Percentiles rank a stretch among this genome's conserved stretches.
phyloP scores from a whole-genome alignment of 2,888 invertebrate species.

The Homarus gammarus region DNA sequence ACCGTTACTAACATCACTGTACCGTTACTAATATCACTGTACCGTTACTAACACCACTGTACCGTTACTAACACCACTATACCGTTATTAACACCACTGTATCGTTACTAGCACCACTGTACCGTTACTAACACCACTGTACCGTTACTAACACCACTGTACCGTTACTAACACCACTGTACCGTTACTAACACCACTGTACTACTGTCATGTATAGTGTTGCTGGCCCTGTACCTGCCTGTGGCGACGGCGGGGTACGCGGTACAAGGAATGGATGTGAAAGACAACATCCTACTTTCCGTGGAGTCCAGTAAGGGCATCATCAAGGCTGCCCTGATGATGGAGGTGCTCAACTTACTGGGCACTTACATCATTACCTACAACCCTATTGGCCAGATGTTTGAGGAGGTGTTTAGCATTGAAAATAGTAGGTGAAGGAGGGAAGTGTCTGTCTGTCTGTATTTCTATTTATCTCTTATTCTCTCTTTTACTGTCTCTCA shows the following conservation, averaged over 20 bases:
- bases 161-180: too few species aligned
- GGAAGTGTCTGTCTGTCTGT: background rate
- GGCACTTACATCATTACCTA: conserved; percentile 85
- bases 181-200: too few species aligned
- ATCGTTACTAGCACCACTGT: too few species aligned
- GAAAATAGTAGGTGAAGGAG: conserved; percentile 81
- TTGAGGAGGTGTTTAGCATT: conserved; percentile 84
- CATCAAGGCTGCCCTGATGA: conserved; percentile 83
- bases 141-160: too few species aligned
- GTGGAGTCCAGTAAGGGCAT: conserved; percentile 81
- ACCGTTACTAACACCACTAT: too few species aligned
- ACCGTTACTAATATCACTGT: too few species aligned
- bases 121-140: too few species aligned
- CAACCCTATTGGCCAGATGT: conserved; percentile 86
- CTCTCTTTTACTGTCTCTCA: background rate
- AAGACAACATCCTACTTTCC: conserved; percentile 83
- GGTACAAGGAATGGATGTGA: conserved; percentile 83
- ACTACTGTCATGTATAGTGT: conserved; percentile 81
- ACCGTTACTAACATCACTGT: too few species aligned
- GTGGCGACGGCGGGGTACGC: conserved; percentile 84
- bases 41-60: too few species aligned
- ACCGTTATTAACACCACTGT: too few species aligned
- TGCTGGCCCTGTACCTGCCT: conserved; percentile 83
- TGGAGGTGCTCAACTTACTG: conserved; percentile 85
- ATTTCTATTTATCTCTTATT: too few species aligned